These are phyloP conservation scores for Oikopleura albicans DNA, from an alignment of 23 tunicate species.

Conservation along the genomic window DNA sequence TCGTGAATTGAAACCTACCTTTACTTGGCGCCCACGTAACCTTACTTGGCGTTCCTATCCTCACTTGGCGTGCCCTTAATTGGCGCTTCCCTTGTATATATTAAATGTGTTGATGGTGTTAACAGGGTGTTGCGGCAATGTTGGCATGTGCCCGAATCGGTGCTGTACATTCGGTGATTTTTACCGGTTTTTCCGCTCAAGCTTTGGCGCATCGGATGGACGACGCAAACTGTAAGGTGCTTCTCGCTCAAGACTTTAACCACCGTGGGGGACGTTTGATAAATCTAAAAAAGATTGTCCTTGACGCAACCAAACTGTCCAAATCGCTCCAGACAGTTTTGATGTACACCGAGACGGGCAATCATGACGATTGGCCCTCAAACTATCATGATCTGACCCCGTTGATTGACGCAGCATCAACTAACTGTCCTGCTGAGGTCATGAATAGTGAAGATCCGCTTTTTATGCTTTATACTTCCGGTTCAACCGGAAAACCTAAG, in stretches of 20 bases:
- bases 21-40: no score
- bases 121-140: constrained; percentile 63
- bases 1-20: no score
- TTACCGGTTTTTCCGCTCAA: constrained; percentile 92
- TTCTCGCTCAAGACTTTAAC: constrained; percentile 40
- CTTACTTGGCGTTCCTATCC: no score
- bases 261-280: constrained; percentile 50
- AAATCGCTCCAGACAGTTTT: background rate
- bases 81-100: no score
- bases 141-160: constrained; percentile 74
- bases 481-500: constrained; percentile 82
- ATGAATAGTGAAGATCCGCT: constrained; percentile 57
- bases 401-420: constrained; percentile 35
- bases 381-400: background rate
- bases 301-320: constrained; percentile 48
- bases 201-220: constrained; percentile 43
- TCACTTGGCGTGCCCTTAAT: no score
- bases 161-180: constrained; percentile 68
- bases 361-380: background rate
- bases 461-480: constrained; percentile 78
- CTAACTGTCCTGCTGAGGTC: constrained; percentile 54
- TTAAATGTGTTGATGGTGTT: no score
- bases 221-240: constrained; percentile 55
- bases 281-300: constrained; percentile 47
- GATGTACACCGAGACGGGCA: background rate